Base-by-base conservation (phyloP, 2,888 invertebrate species). In the Cenopis cana region DNA sequence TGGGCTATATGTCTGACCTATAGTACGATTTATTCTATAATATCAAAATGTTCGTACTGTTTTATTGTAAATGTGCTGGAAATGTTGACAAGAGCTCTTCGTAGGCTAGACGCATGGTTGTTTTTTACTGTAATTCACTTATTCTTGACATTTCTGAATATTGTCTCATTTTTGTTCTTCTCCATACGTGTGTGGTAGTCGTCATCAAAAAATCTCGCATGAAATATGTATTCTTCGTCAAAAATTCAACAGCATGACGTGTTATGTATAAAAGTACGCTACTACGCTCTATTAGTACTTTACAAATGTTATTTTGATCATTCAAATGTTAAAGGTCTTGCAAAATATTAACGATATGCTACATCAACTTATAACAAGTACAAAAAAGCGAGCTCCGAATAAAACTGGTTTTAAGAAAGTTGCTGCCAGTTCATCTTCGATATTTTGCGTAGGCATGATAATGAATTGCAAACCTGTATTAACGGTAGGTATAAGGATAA, bases 381-480 rank as follows among this genome's bases (percentile, higher is more conserved):
- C 24, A 64, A 64, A 33, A 64, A 54, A 54, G 33, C 38, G 38
- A 38, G 20, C n/a, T n/a, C 11, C 5, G 52, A n/a, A 50, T 36
- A 18, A 38, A 54, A 54, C 64, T 24, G 52, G 64, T 64, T 64
- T 64, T 38, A 38, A 54, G 64, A 54, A 64, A 64, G 64, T 54
- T 9, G 36, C n/a, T 64, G 64, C 38, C n/a, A 11, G 64, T 24
- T 54, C 64, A 38, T 24, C 24, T 38, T 38, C 20, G 36, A 38
- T 36, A 14, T 64, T n/a, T 60, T 24, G 60, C 60, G 64, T 54
- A 14, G 33, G 62, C n/a, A 64, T 38, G 36, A 11, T 38, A 38
- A 38, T 24, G 36, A 54, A 36, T 62, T 62, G 50, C 62, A n/a
- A 33, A 62, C 9, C 24, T 24, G 6, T 54, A 54, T 29, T 8